These are phyloP conservation scores for Pterocles burchelli DNA, from an alignment of 2,113 vertebrate species.

Conservation along the genomic window DNA sequence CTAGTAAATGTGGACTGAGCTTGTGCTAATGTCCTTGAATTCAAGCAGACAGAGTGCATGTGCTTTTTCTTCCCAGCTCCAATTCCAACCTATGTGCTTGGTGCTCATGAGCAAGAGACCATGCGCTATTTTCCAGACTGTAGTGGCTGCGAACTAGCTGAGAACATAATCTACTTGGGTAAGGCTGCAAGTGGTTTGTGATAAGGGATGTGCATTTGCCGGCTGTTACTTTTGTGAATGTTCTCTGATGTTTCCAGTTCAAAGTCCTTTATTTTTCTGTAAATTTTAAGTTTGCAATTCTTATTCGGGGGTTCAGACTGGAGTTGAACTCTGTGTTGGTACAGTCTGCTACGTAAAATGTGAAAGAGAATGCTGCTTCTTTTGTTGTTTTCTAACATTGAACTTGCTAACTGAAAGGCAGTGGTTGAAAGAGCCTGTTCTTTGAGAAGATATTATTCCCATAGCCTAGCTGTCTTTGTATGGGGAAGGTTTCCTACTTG, in stretches of 20 bases:
- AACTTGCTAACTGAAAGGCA: neutral
- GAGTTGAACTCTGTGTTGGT: too few species aligned
- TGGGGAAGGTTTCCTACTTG: neutral
- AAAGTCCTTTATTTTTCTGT: neutral
- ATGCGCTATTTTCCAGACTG: slow-evolving; percentile 80
- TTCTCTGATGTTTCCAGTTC: neutral
- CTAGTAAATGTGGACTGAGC: rapidly evolving
- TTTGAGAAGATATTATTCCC: neutral
- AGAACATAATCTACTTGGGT: slow-evolving; percentile 96
- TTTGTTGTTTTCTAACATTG: neutral
- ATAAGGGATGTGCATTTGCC: neutral
- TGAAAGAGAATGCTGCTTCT: neutral
- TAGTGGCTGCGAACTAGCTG: slow-evolving; percentile 89
- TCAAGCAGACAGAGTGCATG: neutral
- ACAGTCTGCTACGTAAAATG: neutral
- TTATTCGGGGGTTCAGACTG: neutral
- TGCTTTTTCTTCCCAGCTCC: slow-evolving; percentile 79
- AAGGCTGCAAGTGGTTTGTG: neutral
- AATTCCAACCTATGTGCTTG: slow-evolving; percentile 91
- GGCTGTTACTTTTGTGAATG: rapidly evolving
- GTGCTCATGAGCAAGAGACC: slow-evolving; percentile 84
- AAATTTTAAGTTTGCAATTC: neutral
- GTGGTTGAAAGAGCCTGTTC: neutral
- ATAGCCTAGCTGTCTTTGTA: rapidly evolving
- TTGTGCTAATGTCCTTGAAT: neutral